A percentile compares a stretch with the other conserved stretches of the same genome.
These are phyloP conservation scores for Brachionus manjavacas DNA, from an alignment of 1,140 invertebrate genomes.

Conservation along the genomic window DNA sequence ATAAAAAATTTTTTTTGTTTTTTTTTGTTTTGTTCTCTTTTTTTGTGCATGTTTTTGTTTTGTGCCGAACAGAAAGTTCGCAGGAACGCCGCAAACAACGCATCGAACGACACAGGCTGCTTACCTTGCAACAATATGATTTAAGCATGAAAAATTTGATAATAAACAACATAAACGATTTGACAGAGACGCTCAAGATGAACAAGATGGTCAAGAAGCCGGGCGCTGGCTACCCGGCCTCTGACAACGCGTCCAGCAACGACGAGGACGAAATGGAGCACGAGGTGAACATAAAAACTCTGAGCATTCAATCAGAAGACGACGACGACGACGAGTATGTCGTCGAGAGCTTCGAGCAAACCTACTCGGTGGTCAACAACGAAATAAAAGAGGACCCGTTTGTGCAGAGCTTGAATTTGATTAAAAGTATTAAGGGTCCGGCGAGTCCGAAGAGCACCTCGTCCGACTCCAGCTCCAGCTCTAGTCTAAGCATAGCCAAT, in stretches of 20 bases:
- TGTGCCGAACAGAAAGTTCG: constrained; percentile 4
- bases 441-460: constrained; percentile 4
- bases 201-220: constrained; percentile 20
- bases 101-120: constrained; percentile 23
- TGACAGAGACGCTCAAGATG: constrained; percentile 23
- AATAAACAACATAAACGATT: constrained; percentile 39
- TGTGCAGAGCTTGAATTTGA: background rate
- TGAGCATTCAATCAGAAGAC: background rate
- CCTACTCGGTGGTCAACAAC: background rate
- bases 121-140: constrained; percentile 40
- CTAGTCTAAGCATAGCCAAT: background rate
- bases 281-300: background rate
- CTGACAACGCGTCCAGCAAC: background rate
- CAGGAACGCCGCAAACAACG: constrained; percentile 35
- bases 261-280: constrained; percentile 6
- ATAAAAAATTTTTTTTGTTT: background rate
- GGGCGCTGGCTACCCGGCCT: background rate
- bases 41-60: background rate
- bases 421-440: background rate
- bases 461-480: background rate
- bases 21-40: background rate
- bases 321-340: constrained; percentile 27
- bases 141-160: constrained; percentile 41
- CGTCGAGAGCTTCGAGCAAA: constrained; percentile 35
- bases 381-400: background rate